Percentiles rank a stretch among this genome's conserved stretches.
These are phyloP conservation scores for Microtus montanus DNA, from an alignment of 2,113 vertebrate species.

Conservation along the genomic window DNA sequence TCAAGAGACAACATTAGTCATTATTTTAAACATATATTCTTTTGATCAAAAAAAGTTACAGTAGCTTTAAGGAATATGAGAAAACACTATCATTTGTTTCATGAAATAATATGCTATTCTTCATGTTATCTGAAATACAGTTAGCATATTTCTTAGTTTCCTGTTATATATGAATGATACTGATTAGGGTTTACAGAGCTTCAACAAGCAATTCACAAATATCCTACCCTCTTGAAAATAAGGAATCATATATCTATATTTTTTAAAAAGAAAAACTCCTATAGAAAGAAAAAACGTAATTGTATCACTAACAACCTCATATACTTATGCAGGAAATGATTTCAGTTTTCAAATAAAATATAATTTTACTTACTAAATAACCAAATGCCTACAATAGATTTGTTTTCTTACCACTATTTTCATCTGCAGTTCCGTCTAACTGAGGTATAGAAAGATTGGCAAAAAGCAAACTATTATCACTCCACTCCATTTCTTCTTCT, in stretches of 20 bases:
- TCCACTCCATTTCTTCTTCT: constrained; percentile 98
- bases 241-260: not conserved
- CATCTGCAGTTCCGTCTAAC: constrained; percentile 97
- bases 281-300: not conserved
- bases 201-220: constrained; percentile 41
- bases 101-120: not conserved
- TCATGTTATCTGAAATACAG: constrained; percentile 47
- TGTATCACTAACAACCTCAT: not conserved
- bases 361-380: constrained; percentile 35
- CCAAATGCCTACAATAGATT: constrained; percentile 21
- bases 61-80: not conserved
- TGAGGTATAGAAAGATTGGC: constrained; percentile 96
- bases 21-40: constrained; percentile 59
- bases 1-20: constrained; percentile 4
- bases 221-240: constrained; percentile 42
- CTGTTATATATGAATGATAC: constrained; percentile 19
- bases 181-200: constrained; percentile 45
- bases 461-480: constrained; percentile 88
- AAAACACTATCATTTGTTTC: constrained; percentile 31
- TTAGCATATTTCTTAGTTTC: constrained; percentile 47
- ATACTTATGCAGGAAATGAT: not conserved
- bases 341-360: constrained; percentile 30
- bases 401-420: constrained; percentile 93
- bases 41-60: constrained; percentile 49
- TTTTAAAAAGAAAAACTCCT: constrained; percentile 37